Percentiles rank a stretch among this genome's conserved stretches.
These are phyloP conservation scores for Neofelis nebulosa DNA, from an alignment of 2,113 vertebrate species.

Conservation along the genomic window DNA sequence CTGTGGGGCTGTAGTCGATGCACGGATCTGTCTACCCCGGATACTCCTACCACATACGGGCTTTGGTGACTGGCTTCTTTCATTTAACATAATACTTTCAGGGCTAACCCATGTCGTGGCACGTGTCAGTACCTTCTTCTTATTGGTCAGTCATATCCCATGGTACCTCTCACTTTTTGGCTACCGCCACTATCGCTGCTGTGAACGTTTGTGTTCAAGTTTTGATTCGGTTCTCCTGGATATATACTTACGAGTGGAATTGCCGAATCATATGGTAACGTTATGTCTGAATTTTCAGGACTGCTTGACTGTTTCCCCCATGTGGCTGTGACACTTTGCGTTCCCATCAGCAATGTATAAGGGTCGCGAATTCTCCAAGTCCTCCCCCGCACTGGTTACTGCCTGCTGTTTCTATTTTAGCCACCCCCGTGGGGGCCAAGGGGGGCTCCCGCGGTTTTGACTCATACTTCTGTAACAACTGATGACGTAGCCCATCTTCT, in stretches of 20 bases:
- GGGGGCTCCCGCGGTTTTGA: accelerated
- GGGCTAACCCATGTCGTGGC: accelerated
- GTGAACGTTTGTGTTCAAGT: background rate
- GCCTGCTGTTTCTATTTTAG: background rate
- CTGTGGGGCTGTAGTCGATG: accelerated
- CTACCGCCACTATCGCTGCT: background rate
- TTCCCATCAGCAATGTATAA: background rate
- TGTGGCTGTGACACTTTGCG: background rate
- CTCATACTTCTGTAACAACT: background rate
- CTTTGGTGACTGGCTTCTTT: background rate
- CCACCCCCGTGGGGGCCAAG: background rate
- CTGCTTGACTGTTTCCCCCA: background rate
- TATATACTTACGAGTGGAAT: accelerated
- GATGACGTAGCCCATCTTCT: background rate
- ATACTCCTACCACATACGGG: background rate
- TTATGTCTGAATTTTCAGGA: background rate
- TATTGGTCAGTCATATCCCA: too few relatives aligned
- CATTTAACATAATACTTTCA: too few relatives aligned
- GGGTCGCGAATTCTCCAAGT: background rate
- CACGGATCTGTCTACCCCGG: background rate
- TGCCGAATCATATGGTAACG: background rate
- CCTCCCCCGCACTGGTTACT: background rate
- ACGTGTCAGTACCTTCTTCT: background rate
- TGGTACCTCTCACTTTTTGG: background rate
- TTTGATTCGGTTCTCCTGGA: background rate